These are phyloP conservation scores for Drosophila equinoxialis DNA, from an alignment of 1,140 invertebrate species.

Conservation along the genomic window DNA sequence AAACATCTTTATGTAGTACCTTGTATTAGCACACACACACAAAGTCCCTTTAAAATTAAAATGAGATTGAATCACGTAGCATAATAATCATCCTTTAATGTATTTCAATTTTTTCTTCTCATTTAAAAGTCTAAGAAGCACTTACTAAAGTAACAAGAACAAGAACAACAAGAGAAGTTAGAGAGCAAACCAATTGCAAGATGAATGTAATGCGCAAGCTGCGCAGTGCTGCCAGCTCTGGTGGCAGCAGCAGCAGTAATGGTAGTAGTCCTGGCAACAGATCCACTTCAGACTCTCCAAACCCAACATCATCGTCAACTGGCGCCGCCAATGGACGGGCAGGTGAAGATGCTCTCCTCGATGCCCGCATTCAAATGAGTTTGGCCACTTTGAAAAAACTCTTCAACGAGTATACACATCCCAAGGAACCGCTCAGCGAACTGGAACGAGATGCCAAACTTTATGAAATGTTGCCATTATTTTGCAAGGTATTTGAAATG, in stretches of 20 bases:
- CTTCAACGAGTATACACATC: constrained; percentile 96
- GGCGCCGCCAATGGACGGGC: constrained; percentile 48
- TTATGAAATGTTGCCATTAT: constrained; percentile 98
- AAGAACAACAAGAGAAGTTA: not conserved
- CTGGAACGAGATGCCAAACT: constrained; percentile 95
- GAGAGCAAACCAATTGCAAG: constrained; percentile 1
- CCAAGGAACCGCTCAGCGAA: constrained; percentile 90
- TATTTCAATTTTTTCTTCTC: constrained; percentile 2
- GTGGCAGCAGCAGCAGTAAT: constrained; percentile 49
- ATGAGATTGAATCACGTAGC: no score
- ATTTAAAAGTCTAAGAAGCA: constrained; percentile 45
- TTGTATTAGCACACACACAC: no score
- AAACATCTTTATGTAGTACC: no score
- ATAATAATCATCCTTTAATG: not conserved
- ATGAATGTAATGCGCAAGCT: constrained; percentile 95
- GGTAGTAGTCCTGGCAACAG: constrained; percentile 56
- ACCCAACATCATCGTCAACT: constrained; percentile 15
- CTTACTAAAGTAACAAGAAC: constrained; percentile 5
- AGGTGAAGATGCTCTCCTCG: constrained; percentile 84
- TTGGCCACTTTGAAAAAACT: constrained; percentile 98
- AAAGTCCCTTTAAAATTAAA: no score
- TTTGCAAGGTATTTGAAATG: constrained; percentile 92
- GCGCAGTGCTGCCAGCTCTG: constrained; percentile 85
- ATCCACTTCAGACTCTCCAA: constrained; percentile 41
- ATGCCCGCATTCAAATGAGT: constrained; percentile 92